phyloP scores from a whole-genome alignment of 30 jellyfish, hydroid and myxozoan genomes.

The Aurelia sp. region DNA sequence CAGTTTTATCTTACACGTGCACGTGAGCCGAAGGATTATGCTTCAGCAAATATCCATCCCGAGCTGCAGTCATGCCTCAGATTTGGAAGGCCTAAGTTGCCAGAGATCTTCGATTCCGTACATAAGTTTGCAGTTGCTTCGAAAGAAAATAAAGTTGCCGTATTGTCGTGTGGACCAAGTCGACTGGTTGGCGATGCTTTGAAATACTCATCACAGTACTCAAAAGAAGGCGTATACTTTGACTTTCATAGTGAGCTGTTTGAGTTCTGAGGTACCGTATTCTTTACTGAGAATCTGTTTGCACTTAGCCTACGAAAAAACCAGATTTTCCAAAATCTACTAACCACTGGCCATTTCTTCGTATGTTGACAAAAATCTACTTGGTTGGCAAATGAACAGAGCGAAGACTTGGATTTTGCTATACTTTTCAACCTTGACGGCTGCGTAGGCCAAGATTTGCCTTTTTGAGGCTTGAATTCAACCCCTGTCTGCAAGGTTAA shows the following conservation, averaged over 20 bases:
- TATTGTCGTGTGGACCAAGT: conserved; percentile 72
- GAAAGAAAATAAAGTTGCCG: conserved; percentile 67
- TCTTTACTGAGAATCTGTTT: too few species aligned
- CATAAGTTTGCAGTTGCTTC: conserved; percentile 44
- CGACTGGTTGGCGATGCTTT: conserved; percentile 72
- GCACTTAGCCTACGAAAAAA: too few species aligned
- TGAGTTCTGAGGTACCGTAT: conserved; percentile 37
- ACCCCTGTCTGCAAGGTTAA: too few species aligned
- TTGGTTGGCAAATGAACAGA: too few species aligned
- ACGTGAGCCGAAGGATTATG: conserved; percentile 67
- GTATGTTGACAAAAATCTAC: too few species aligned
- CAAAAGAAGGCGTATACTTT: conserved; percentile 59
- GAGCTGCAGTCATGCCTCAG: conserved; percentile 68
- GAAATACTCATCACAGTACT: conserved; percentile 32
- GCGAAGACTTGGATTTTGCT: too few species aligned
- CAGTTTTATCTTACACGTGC: conserved; percentile 78
- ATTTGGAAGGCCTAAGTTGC: conserved; percentile 84
- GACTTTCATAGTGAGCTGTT: conserved; percentile 74
- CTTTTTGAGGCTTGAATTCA: too few species aligned
- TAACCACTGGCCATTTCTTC: too few species aligned
- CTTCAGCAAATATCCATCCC: conserved; percentile 68
- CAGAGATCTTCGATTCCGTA: conserved; percentile 50
- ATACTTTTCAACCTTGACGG: too few species aligned
- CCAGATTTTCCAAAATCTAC: too few species aligned
- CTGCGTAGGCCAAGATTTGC: too few species aligned